Percentiles rank a stretch among this genome's conserved stretches.
phyloP scores from a whole-genome alignment of 2,888 invertebrate species.

The Melangyna quadrimaculata region DNA sequence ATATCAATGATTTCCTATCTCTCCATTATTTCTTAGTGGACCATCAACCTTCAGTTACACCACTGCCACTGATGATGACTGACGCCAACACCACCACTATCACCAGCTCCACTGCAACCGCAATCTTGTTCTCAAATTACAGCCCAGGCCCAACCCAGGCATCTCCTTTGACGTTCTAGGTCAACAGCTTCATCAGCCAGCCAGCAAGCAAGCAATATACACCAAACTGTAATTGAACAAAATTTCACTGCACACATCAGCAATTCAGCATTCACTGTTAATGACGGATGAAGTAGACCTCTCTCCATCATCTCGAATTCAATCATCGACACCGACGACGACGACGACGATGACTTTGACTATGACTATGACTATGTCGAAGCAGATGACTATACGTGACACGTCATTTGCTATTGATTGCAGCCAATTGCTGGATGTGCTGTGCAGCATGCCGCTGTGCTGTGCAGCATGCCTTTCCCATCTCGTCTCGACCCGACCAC shows the following conservation, averaged over 20 bases:
- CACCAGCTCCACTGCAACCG: neutral
- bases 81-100: neutral
- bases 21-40: neutral
- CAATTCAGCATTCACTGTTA: constrained; percentile 35
- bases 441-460: constrained; percentile 15
- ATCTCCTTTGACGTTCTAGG: constrained; percentile 54
- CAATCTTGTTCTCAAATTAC: constrained; percentile 44
- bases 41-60: constrained; percentile 17
- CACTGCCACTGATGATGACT: too few species aligned
- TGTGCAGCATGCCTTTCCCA: neutral
- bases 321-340: constrained; percentile 61
- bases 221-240: constrained; percentile 1
- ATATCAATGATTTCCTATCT: neutral
- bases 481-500: neutral
- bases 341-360: too few species aligned
- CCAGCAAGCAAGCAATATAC: constrained; percentile 14
- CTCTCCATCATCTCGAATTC: constrained; percentile 63
- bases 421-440: constrained; percentile 56
- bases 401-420: constrained; percentile 59
- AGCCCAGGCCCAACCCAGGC: neutral
- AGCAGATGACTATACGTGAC: constrained; percentile 8
- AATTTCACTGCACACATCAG: constrained; percentile 26
- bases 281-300: constrained; percentile 61
- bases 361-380: constrained; percentile 32
- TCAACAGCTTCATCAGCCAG: constrained; percentile 52